Base-by-base conservation (phyloP, 2,888 invertebrate species). In the Dynastes grantii region DNA sequence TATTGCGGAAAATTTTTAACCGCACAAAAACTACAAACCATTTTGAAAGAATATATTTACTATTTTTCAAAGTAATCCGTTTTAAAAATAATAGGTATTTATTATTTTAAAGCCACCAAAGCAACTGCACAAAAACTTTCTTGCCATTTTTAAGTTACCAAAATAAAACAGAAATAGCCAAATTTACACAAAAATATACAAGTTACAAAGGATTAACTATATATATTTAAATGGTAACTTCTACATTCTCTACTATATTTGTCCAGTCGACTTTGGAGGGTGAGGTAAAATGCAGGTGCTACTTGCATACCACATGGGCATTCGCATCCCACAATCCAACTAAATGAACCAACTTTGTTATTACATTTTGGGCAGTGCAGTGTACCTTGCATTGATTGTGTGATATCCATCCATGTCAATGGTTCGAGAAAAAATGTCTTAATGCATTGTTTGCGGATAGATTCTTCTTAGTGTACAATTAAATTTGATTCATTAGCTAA, bases 261-360 rank as follows among this genome's bases (percentile, higher is more conserved):
- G 96, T 95, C 90, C 95, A 94, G 88, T 97, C 97, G 80, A 97
- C 96, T 90, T 96, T 97, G 63, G 96, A 95, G 96, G 84, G 95
- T 95, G 83, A 98, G 90, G 89, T 97, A 97, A 90, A 97, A 98
- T 32, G 96, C 96, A 0, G 97, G 97, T 13, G 96, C 95, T 79
- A 97, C 94, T 89, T 96, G 95, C 81, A 94, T 93, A 0, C 97
- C 97, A 88, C 97, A 98, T 0, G 96, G 96, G 88, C 97, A 97
- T 84, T 95, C 94, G 85, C 96, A 96, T 76, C 96, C 96, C 92
- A 94, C 95, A 79, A 95, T 92, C 98, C 97, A 97, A 87, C 95
- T 96, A 87, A 95, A 97, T 78, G 95, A 96, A 40, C 97, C 98
- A 80, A 97, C 90, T 89, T 97, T 97, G 80, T 92, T 92, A 79